A percentile compares a stretch with the other conserved stretches of the same genome.
phyloP scores from a whole-genome alignment of 1,140 invertebrate species.

The Megalonaias nervosa region DNA sequence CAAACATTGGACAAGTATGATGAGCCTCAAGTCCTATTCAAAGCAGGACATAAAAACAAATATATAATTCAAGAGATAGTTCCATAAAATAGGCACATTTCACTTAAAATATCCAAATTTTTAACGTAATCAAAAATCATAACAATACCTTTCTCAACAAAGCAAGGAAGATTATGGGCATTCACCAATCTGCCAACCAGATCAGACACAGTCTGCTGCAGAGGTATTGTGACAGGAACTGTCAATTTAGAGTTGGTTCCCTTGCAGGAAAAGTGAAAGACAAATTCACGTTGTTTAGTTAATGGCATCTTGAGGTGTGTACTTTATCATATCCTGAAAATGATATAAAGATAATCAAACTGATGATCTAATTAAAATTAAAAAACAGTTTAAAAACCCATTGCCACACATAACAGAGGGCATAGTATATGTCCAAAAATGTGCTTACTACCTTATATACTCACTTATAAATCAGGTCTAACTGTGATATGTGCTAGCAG shows the following conservation, averaged over 20 bases:
- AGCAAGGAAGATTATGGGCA: slow-evolving; percentile 81
- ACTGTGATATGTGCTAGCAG: too few species aligned
- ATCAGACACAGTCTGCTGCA: slow-evolving; percentile 71
- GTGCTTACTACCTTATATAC: too few species aligned
- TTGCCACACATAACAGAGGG: too few species aligned
- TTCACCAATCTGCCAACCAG: slow-evolving; percentile 79
- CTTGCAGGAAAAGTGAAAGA: slow-evolving; percentile 58
- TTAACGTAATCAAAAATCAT: background rate
- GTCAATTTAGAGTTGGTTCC: slow-evolving; percentile 50
- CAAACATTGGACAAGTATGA: slow-evolving; percentile 66
- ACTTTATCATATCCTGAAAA: background rate
- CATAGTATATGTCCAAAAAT: too few species aligned
- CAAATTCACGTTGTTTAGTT: slow-evolving; percentile 58
- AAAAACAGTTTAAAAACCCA: too few species aligned
- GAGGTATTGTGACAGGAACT: slow-evolving; percentile 59
- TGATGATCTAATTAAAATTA: too few species aligned
- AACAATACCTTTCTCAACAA: slow-evolving; percentile 75
- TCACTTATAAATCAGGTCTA: too few species aligned
- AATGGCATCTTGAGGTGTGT: slow-evolving; percentile 40
- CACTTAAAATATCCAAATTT: too few species aligned
- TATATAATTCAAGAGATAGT: too few species aligned
- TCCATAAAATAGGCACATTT: too few species aligned
- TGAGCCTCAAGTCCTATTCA: background rate
- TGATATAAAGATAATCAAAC: background rate
- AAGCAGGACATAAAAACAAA: too few species aligned